Evolutionary conservation across 2,888 invertebrate species (phyloP).

Genomic region (Leucozona laternaria): DNA sequence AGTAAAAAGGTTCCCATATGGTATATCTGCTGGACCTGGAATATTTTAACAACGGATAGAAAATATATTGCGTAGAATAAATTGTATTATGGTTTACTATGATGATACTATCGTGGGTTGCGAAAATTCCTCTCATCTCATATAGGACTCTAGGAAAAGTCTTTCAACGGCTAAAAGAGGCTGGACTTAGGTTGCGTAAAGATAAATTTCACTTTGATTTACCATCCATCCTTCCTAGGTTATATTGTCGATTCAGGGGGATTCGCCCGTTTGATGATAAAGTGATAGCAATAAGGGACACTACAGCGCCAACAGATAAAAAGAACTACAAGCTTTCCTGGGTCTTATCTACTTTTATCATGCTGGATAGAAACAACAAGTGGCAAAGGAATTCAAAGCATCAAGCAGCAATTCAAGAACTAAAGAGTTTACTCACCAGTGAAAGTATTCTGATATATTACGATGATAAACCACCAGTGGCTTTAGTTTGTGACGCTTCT

Average conservation of each 20-base stretch:
- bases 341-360: too few species aligned
- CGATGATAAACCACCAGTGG: neutral
- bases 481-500: neutral
- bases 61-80: neutral
- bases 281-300: neutral
- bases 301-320: neutral
- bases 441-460: neutral
- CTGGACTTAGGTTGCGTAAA: neutral
- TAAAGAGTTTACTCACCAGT: neutral
- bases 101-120: neutral
- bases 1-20: neutral
- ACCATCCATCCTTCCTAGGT: neutral
- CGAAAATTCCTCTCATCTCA: neutral
- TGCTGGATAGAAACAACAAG: neutral
- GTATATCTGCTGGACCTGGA: neutral
- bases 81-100: neutral
- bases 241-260: neutral
- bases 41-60: neutral
- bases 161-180: neutral
- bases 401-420: neutral
- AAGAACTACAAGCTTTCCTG: neutral
- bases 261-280: constrained; percentile 4
- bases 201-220: neutral
- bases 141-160: neutral
- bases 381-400: constrained; percentile 1